Percentiles rank a stretch among this genome's conserved stretches.
phyloP scores from a whole-genome alignment of 2,888 invertebrate species.

The Julus scandinavius region DNA sequence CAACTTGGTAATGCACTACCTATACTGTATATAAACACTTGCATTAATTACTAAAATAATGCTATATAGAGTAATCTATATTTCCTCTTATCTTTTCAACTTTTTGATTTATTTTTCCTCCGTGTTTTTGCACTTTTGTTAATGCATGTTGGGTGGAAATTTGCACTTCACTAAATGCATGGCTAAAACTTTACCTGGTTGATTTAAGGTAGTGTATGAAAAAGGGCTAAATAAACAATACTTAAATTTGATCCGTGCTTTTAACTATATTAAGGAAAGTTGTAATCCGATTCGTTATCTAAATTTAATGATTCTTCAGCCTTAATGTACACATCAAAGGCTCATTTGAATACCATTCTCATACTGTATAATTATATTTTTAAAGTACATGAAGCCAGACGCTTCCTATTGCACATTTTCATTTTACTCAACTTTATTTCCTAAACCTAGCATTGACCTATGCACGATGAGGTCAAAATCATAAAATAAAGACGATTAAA shows the following conservation, averaged over 20 bases:
- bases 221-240: conserved; percentile 23
- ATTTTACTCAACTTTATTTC: background rate
- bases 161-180: conserved; percentile 41
- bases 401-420: background rate
- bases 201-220: conserved; percentile 23
- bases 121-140: conserved; percentile 24
- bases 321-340: background rate
- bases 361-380: background rate
- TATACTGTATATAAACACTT: conserved; percentile 26
- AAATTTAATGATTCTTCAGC: background rate
- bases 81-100: conserved; percentile 43
- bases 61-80: background rate
- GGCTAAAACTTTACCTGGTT: background rate
- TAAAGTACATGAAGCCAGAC: background rate
- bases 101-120: background rate
- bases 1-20: conserved; percentile 45
- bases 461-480: background rate
- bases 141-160: conserved; percentile 21
- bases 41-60: conserved; percentile 37
- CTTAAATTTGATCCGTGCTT: background rate
- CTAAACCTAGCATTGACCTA: background rate
- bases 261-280: background rate
- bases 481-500: background rate
- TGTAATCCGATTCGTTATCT: background rate
- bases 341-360: background rate